These are phyloP conservation scores for Dreissena polymorpha DNA, from an alignment of 1,140 invertebrate species.

Conservation along the genomic window DNA sequence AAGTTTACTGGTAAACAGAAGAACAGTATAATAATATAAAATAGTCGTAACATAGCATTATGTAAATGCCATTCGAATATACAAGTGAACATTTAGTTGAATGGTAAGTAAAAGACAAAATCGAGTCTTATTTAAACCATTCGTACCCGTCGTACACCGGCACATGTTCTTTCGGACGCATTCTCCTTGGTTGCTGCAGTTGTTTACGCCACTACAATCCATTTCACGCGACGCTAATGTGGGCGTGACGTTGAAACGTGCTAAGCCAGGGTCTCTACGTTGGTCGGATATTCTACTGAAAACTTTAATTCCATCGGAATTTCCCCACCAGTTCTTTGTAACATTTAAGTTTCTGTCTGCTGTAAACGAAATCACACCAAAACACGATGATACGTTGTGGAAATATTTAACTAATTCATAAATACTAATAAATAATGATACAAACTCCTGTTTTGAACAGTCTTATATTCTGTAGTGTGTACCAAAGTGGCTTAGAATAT, in stretches of 20 bases:
- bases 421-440: neutral
- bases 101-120: too few species aligned
- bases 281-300: constrained; percentile 27
- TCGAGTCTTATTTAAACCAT: neutral
- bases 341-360: neutral
- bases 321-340: constrained; percentile 36
- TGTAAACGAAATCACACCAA: neutral
- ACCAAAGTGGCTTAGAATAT: too few species aligned
- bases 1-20: too few species aligned
- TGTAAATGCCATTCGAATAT: neutral
- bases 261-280: neutral
- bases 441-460: too few species aligned
- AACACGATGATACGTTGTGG: neutral
- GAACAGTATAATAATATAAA: too few species aligned
- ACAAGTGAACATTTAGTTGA: too few species aligned
- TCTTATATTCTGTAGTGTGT: too few species aligned
- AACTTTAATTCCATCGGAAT: constrained; percentile 8
- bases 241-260: neutral
- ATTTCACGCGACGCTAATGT: neutral
- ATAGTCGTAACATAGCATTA: neutral
- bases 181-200: constrained; percentile 51
- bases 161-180: constrained; percentile 51
- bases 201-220: constrained; percentile 32
- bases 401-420: neutral
- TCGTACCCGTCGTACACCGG: constrained; percentile 23